Base-by-base conservation (phyloP, 2,797 vertebrate species). In the Schizopygopsis pylzovi region DNA sequence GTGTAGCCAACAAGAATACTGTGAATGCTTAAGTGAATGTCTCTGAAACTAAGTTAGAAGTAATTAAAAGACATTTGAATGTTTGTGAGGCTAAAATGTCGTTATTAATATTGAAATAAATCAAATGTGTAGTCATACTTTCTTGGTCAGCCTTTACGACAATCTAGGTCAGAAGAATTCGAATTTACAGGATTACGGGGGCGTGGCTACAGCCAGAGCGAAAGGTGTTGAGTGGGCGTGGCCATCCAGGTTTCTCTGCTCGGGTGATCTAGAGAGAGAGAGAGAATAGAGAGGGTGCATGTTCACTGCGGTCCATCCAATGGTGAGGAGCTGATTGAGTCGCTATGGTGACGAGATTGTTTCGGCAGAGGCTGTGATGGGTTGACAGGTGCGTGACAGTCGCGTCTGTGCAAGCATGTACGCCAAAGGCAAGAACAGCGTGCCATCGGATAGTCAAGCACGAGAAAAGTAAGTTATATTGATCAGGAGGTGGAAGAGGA, bases 381-480 rank as follows among this genome's bases (percentile, higher is more conserved):
- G 96, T 97, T 98, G 97, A 98, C 97, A 97, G 97, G 97, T 97
- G 97, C 96, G 96, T 97, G 97, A 97, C 97, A 97, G 96, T 97
- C 96, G 96, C 96, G 97, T 79, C 95, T 97, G 96, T 96, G 97
- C 96, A 98, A 98, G 97, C 97, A 98, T 98, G 97, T 98, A 98
- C 96, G 96, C 97, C 97, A 98, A 97, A 97, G 97, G 97, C 96
- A 97, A 98, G 97, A 98, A 96, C 95, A 97, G 95, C 96, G 96
- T 97, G 96, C 97, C 96, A 95, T 97, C 97, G 96, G 97, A 98
- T 96, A 97, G 95, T 95, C 97, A 98, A 95, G 97, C 97, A 94
- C 95, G 96, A 96, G 97, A 98, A 96, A 98, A 98, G 97, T 98
- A 96, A 98, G 97, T 98, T 96, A 93, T 96, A 93, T 95, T 92